Evolutionary conservation across 2,888 invertebrate species (phyloP), one percentile per base, ranked within the genome.

Genomic region (Drosophila diplacantha): DNA sequence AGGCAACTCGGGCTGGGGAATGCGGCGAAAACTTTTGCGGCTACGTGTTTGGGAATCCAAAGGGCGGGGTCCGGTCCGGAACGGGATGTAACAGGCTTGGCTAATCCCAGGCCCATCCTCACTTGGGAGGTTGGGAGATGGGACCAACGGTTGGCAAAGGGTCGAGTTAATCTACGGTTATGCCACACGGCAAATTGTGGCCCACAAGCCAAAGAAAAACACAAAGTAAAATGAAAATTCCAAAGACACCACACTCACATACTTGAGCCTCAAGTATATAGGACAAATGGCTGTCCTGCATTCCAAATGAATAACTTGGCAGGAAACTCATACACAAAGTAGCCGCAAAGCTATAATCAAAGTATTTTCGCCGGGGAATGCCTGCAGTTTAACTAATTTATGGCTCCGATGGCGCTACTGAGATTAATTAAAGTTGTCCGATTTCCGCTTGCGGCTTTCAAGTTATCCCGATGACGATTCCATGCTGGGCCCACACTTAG

Each of bases 101-200:
- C 69, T 73, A 66, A 76, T 72, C 75, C 69, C 68, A 35, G 47
- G 29, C 29, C 11, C 41, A 12, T 41, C 14, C 22, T 9, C 29
- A 11, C 35, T 35, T 11, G 24, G 35, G 24, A 16, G n/a, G 5
- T 2, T n/a, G 38, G 26, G 34, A 18, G 20, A 39, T 35, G n/a
- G 41, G 43, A 22, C 38, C 38, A 38, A 62, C 55, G 74, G 60
- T 64, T 67, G 64, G 61, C 55, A 74, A 66, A 68, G 76, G 72
- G 75, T 78, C 68, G 75, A 75, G 62, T 78, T 77, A 75, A 81
- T 81, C 81, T 70, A 61, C 54, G 75, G 49, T 37, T 66, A 57
- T 63, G 62, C 51, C 54, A 54, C 44, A 55, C 49, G 35, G 39
- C 62, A 57, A 56, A 69, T 55, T 52, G 44, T 43, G 51, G 16